A percentile compares a stretch with the other conserved stretches of the same genome.
phyloP scores from a whole-genome alignment of 2,888 invertebrate species.

The Heteromurus nitidus region DNA sequence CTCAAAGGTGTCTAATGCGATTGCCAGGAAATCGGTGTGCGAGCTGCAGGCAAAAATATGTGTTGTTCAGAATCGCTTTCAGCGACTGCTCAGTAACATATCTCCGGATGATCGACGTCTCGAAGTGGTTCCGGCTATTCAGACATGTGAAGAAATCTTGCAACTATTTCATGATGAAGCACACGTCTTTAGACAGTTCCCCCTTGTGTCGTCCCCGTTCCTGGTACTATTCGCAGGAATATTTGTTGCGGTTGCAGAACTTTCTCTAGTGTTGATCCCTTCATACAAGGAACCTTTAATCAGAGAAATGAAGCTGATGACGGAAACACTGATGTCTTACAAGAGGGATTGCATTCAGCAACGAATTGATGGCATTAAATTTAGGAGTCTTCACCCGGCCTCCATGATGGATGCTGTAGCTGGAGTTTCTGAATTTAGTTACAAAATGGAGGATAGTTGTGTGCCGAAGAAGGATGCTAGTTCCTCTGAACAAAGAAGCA shows the following conservation, averaged over 20 bases:
- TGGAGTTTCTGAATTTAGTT: neutral
- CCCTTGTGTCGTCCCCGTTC: constrained; percentile 48
- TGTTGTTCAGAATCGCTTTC: constrained; percentile 56
- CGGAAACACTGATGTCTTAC: constrained; percentile 31
- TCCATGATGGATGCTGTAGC: constrained; percentile 50
- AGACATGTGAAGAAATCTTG: constrained; percentile 64
- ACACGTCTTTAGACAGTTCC: constrained; percentile 55
- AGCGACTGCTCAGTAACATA: constrained; percentile 51
- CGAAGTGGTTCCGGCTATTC: constrained; percentile 62
- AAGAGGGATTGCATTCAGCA: constrained; percentile 37
- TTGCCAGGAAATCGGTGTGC: constrained; percentile 40
- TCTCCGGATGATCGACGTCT: constrained; percentile 47
- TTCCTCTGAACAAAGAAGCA: neutral
- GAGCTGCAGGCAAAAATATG: constrained; percentile 61
- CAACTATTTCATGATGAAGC: constrained; percentile 55
- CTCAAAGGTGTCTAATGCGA: constrained; percentile 52
- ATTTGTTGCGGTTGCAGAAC: constrained; percentile 46
- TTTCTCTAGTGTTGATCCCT: constrained; percentile 51
- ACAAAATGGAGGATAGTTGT: constrained; percentile 36
- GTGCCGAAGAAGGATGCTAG: neutral
- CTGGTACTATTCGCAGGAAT: constrained; percentile 56
- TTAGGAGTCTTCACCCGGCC: constrained; percentile 5
- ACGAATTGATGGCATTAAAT: constrained; percentile 19
- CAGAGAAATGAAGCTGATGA: constrained; percentile 40
- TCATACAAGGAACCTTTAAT: constrained; percentile 45